phyloP scores from a whole-genome alignment of 2,888 invertebrate species.

The Phalangium opilio region DNA sequence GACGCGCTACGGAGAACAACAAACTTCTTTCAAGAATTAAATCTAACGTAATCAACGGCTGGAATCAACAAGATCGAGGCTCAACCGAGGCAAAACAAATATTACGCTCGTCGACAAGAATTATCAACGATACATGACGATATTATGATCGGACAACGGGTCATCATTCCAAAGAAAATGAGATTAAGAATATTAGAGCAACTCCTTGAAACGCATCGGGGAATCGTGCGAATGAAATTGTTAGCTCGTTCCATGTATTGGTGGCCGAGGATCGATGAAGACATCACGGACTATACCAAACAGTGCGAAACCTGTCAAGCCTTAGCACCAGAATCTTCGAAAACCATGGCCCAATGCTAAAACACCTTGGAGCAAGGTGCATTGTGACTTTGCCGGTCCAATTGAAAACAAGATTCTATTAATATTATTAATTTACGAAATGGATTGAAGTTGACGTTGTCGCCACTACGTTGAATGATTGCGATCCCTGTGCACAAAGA shows the following conservation, averaged over 20 bases:
- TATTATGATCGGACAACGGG: slow-evolving; percentile 20
- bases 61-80: not conserved
- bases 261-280: slow-evolving; percentile 23
- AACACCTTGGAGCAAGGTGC: slow-evolving; percentile 24
- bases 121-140: slow-evolving; percentile 20
- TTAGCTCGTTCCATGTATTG: slow-evolving; percentile 23
- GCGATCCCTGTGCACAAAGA: slow-evolving; percentile 12
- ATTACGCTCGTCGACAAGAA: slow-evolving; percentile 7
- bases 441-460: slow-evolving; percentile 29
- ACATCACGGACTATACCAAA: slow-evolving; percentile 16
- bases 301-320: slow-evolving; percentile 19
- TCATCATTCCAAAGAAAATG: slow-evolving; percentile 22
- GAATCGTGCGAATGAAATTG: slow-evolving; percentile 23
- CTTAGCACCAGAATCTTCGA: slow-evolving; percentile 12
- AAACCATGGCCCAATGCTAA: slow-evolving; percentile 27
- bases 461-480: slow-evolving; percentile 11
- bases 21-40: too few relatives aligned
- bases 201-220: slow-evolving; percentile 24
- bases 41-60: too few relatives aligned
- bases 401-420: slow-evolving; percentile 24
- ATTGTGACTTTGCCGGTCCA: slow-evolving; percentile 33
- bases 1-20: too few relatives aligned
- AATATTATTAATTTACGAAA: slow-evolving; percentile 31
- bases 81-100: not conserved
- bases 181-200: slow-evolving; percentile 17